Percentiles rank a stretch among this genome's conserved stretches.
Conservation (phyloP, 2,113 vertebrate genomes). For the Sceloporus tristichus region DNA sequence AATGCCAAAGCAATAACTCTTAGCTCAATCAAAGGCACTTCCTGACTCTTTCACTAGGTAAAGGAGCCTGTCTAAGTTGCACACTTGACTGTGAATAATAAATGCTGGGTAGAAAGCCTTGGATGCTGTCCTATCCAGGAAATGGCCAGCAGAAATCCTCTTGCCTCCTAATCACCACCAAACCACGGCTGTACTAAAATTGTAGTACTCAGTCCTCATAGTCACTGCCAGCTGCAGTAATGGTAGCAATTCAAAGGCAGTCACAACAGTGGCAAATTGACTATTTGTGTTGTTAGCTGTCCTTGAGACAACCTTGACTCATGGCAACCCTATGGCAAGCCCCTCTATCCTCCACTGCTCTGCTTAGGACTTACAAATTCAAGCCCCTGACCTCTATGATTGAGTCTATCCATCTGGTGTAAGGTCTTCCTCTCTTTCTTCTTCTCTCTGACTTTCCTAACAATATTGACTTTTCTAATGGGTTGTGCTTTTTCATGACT, state of each 20-base stretch:
- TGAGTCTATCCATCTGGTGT: no score
- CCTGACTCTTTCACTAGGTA: conserved; percentile 21
- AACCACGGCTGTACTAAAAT: neutral
- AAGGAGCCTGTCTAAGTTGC: conserved; percentile 18
- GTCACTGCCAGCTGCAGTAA: neutral
- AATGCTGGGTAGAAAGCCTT: neutral
- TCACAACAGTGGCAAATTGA: neutral
- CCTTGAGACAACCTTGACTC: no score
- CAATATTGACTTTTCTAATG: no score
- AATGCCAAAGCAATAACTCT: conserved; percentile 68
- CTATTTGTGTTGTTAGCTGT: no score
- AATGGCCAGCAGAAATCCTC: neutral
- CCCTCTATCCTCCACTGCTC: no score
- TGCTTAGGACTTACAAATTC: no score
- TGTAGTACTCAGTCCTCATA: neutral
- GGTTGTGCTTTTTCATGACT: no score
- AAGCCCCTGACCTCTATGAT: no score
- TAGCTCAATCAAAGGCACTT: neutral
- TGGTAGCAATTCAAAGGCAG: neutral
- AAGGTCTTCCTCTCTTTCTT: no score
- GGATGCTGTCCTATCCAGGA: neutral
- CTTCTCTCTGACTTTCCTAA: no score
- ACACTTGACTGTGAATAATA: neutral
- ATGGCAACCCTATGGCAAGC: no score
- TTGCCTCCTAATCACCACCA: neutral